These are phyloP conservation scores for Garrulus glandarius DNA, from an alignment of 2,797 vertebrate genomes.

Conservation along the genomic window DNA sequence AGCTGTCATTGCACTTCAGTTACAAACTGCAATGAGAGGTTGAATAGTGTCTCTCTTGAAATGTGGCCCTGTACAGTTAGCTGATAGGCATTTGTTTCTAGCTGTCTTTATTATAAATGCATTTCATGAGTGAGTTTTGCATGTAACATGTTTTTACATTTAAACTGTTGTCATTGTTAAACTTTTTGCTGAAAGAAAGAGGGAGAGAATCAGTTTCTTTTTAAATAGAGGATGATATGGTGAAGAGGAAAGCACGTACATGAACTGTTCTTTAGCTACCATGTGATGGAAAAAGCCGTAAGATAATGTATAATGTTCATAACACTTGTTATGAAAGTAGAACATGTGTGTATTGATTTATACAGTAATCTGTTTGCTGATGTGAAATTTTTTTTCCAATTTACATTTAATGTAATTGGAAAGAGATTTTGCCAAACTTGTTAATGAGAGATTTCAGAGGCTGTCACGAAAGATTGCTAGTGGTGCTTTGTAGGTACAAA, in stretches of 20 bases:
- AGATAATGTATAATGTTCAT: not conserved
- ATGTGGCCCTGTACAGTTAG: not conserved
- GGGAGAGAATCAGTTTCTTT: not conserved
- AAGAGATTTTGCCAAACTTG: not conserved
- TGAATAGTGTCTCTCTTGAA: not conserved
- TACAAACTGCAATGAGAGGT: not conserved
- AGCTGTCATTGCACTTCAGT: not conserved
- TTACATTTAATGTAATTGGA: slow-evolving; percentile 12
- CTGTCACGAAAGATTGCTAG: not conserved
- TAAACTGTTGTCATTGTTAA: not conserved
- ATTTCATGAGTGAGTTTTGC: not conserved
- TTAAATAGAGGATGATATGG: not conserved
- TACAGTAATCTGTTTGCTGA: not conserved
- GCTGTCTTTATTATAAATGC: not conserved
- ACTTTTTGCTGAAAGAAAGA: not conserved
- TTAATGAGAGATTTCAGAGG: not conserved
- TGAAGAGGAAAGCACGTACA: not conserved
- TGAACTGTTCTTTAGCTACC: not conserved
- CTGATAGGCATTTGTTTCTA: not conserved
- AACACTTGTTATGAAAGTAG: not conserved
- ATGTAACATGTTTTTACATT: not conserved
- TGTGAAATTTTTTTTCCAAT: not conserved
- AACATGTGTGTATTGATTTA: not conserved
- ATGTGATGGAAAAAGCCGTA: not conserved
- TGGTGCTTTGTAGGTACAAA: not conserved